Evolutionary conservation across 2,113 vertebrate genomes (phyloP), one percentile per base, ranked within the genome.

Genomic region (Petaurus breviceps): DNA sequence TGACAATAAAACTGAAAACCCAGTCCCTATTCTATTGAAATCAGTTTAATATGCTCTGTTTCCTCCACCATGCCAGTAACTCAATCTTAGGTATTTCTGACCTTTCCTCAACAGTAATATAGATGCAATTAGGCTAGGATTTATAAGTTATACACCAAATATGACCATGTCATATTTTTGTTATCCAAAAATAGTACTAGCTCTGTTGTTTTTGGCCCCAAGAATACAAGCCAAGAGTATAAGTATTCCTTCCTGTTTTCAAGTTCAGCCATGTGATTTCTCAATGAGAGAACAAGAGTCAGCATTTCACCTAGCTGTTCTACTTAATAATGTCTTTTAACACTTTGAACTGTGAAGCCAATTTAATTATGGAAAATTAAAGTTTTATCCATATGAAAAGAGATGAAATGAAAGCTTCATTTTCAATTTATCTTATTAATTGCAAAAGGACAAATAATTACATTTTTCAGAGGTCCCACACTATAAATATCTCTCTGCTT

Each of bases 321-420:
- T 93, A 23, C 94, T 50, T 97, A 97, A 98, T 97, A 97, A 95
- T 91, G 92, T 96, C 96, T 96, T 97, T 98, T 97, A 98, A 96
- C 95, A 97, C 96, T 97, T 95, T 98, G 95, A 98, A 98, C 97
- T 96, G 54, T 97, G 97, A 97, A 97, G 95, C 96, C 96, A 96
- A 92, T 97, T 97, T 98, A 98, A 98, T 97, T 97, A 97, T 94
- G 97, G 96, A 97, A 98, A 98, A 98, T 97, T 97, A 95, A 98
- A 95, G 92, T 97, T 98, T 96, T 97, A 96, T 68, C 97, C 95
- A 98, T 97, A 98, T 98, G 95, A 89, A 97, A 95, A 96, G 89
- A 95, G 22, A 96, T 51, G 46, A 98, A 97, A 98, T 95, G 49
- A 98, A 96, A 98, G 96, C 97, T 96, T 90, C 94, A 97, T 97